Percentiles rank a stretch among this genome's conserved stretches.
Conservation (phyloP, 2,888 invertebrate genomes). For the Dynastes tityus region DNA sequence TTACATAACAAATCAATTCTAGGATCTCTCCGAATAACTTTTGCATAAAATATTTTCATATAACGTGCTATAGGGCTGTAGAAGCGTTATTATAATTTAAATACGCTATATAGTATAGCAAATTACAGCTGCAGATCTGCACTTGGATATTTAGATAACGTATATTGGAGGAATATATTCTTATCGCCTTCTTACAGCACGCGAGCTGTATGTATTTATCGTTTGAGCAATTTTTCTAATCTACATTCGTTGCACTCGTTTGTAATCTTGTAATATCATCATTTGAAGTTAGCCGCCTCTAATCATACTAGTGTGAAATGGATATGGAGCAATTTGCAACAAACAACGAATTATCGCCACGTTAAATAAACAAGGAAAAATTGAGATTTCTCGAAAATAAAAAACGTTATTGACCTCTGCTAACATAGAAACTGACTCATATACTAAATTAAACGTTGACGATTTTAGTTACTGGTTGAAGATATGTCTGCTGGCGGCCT, state of each 20-base stretch:
- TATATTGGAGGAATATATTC: too few species aligned
- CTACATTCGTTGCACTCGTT: neutral
- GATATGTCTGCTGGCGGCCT: neutral
- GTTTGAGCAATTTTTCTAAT: neutral
- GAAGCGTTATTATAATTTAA: too few species aligned
- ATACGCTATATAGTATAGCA: too few species aligned
- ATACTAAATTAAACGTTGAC: neutral
- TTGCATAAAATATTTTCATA: too few species aligned
- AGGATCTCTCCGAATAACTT: too few species aligned
- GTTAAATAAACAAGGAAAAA: constrained; percentile 7
- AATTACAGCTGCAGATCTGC: too few species aligned
- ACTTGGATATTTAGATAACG: too few species aligned
- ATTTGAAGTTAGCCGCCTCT: neutral
- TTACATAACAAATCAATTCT: too few species aligned
- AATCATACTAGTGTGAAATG: constrained; percentile 2
- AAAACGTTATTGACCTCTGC: neutral
- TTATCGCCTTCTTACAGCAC: too few species aligned
- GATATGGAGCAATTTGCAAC: constrained; percentile 6
- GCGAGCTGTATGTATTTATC: too few species aligned
- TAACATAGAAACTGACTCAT: neutral
- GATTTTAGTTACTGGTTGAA: neutral
- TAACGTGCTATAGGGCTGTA: too few species aligned
- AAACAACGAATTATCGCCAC: neutral
- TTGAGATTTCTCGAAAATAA: neutral
- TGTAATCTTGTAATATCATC: neutral